Percentiles rank a stretch among this genome's conserved stretches.
Conservation (phyloP, 2,113 vertebrate genomes). For the Ardeotis arabs region DNA sequence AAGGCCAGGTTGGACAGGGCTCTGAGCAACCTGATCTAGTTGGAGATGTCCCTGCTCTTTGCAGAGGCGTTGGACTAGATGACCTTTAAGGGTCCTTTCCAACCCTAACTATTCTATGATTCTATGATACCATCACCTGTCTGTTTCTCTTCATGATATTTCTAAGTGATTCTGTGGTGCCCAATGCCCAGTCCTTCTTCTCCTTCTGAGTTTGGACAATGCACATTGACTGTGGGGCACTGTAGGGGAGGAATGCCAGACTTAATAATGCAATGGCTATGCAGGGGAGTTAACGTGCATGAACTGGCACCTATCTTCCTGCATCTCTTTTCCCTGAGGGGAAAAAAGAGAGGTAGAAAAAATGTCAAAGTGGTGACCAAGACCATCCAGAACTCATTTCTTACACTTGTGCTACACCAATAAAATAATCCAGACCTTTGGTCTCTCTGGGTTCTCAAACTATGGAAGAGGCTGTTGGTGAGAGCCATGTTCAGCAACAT, state of each 20-base stretch:
- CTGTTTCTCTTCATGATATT: not conserved
- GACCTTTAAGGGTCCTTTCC: no score
- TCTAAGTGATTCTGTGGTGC: not conserved
- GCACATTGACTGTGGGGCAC: not conserved
- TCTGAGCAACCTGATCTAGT: no score
- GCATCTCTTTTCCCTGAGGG: not conserved
- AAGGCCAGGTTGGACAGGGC: no score
- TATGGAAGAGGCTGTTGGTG: not conserved
- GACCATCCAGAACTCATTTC: not conserved
- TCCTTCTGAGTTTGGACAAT: not conserved
- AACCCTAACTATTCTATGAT: no score
- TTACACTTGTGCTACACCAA: not conserved
- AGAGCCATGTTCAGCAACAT: not conserved
- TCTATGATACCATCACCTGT: not conserved
- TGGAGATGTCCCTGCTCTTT: no score
- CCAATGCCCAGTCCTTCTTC: not conserved
- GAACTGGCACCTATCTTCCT: not conserved
- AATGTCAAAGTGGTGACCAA: not conserved
- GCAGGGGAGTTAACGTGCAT: not conserved
- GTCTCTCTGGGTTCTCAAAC: not conserved
- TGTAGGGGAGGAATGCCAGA: not conserved
- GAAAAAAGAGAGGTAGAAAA: not conserved
- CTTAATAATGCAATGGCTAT: not conserved
- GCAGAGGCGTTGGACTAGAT: no score
- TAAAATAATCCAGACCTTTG: not conserved